Evolutionary conservation across 2,888 invertebrate species (phyloP), one percentile per base, ranked within the genome.

Genomic region (Drosophila kokeensis): DNA sequence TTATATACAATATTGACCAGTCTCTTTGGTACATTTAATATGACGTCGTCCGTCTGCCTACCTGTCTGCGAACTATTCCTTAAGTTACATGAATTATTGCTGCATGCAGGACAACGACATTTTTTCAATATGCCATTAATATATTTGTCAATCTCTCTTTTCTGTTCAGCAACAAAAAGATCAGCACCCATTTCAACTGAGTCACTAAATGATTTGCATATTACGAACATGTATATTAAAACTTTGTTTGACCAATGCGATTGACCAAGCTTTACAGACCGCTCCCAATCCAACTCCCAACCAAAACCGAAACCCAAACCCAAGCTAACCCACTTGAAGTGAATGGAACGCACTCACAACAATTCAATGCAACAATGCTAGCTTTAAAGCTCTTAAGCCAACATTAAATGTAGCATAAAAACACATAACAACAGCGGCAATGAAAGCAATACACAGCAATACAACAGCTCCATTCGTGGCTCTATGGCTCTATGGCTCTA

Each of bases 381-480:
- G 85, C 91, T 91, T 90, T 90, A 92, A 92, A 92, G 92, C 92
- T 92, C 88, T 91, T 92, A 92, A 92, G 92, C 92, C 92, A 92
- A 92, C 90, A 92, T 91, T 92, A 91, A 92, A 92, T 92, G 92
- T 92, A 91, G 92, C 92, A 92, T 91, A 91, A 92, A 92, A 92
- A 92, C 89, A 91, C 92, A 92, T 91, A 91, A 92, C 84, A 86
- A 76, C 73, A 64, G 66, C 57, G 77, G 61, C 74, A 73, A 73
- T 81, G 76, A 70, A 65, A 72, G 77, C 53, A 64, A 69, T 73
- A 53, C 30, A 55, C 34, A 68, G 57, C 58, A 11, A 55, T n/a
- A 38, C 67, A 53, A 66, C 55, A 40, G 78, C 65, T 73, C 27
- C 34, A 50, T 50, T 27, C 48, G 34, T 73, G 54, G 65, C 62